These are phyloP conservation scores for Megaleporinus macrocephalus DNA, from an alignment of 2,113 vertebrate genomes.

Conservation along the genomic window DNA sequence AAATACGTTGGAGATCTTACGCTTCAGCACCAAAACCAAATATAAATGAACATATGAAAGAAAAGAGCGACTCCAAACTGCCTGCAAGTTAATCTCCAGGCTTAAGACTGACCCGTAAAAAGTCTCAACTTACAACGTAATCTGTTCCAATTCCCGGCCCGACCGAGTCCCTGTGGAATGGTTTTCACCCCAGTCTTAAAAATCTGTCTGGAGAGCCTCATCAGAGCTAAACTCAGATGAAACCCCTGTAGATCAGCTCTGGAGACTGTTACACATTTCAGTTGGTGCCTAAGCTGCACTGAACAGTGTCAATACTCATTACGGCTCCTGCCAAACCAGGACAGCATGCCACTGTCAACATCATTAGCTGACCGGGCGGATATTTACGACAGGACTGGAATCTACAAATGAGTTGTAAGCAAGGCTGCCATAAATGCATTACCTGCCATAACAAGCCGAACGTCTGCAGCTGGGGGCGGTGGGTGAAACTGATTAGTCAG, in stretches of 20 bases:
- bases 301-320: neutral
- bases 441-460: neutral
- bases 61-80: neutral
- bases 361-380: neutral
- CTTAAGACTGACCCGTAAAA: neutral
- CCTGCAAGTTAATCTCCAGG: neutral
- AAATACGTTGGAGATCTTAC: neutral
- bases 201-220: neutral
- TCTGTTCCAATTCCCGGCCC: neutral
- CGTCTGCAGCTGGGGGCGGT: neutral
- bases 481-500: neutral
- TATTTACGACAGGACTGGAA: neutral
- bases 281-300: neutral
- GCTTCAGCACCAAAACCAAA: neutral
- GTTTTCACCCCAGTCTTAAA: neutral
- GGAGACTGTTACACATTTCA: neutral
- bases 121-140: neutral
- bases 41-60: no score
- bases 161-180: neutral
- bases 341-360: neutral
- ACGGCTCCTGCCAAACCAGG: neutral
- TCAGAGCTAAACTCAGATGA: neutral
- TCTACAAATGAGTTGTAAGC: neutral
- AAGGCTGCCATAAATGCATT: neutral
- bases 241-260: neutral